Percentiles rank a stretch among this genome's conserved stretches.
Conservation (phyloP, 2,888 invertebrate genomes). For the Meiosimyza decipiens region DNA sequence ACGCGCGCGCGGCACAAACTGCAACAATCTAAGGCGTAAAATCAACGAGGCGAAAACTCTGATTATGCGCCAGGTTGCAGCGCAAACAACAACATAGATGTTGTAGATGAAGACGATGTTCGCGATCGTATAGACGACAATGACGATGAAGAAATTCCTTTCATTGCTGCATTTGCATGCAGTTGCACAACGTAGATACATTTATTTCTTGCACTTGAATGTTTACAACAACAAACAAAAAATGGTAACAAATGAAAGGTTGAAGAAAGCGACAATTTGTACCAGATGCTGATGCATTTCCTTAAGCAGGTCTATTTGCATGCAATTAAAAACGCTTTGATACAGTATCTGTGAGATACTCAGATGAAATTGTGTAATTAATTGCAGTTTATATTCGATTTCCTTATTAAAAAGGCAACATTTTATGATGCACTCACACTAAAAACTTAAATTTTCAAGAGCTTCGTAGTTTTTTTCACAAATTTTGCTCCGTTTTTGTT, state of each 20-base stretch:
- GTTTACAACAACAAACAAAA: no score
- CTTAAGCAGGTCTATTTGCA: no score
- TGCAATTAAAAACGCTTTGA: not conserved
- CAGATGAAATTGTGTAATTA: not conserved
- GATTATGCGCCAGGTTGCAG: conserved; percentile 26
- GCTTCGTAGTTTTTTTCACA: conserved; percentile 24
- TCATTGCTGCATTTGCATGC: conserved; percentile 27
- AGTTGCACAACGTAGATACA: conserved; percentile 6
- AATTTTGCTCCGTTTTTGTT: conserved; percentile 15
- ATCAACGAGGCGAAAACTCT: conserved; percentile 41
- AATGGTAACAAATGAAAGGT: no score
- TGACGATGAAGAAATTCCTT: conserved; percentile 34
- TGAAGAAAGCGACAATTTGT: no score
- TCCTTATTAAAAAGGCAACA: not conserved
- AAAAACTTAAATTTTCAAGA: not conserved
- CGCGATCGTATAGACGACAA: conserved; percentile 21
- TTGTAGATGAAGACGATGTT: conserved; percentile 2
- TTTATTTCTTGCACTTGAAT: not conserved
- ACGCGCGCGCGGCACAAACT: conserved; percentile 9
- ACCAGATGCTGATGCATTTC: no score
- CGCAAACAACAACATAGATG: not conserved
- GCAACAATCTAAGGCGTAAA: conserved; percentile 28
- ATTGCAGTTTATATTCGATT: not conserved
- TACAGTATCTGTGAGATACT: not conserved
- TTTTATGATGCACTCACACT: not conserved